Evolutionary conservation across 2,888 invertebrate genomes (phyloP).

Genomic region (Morpho helenor): DNA sequence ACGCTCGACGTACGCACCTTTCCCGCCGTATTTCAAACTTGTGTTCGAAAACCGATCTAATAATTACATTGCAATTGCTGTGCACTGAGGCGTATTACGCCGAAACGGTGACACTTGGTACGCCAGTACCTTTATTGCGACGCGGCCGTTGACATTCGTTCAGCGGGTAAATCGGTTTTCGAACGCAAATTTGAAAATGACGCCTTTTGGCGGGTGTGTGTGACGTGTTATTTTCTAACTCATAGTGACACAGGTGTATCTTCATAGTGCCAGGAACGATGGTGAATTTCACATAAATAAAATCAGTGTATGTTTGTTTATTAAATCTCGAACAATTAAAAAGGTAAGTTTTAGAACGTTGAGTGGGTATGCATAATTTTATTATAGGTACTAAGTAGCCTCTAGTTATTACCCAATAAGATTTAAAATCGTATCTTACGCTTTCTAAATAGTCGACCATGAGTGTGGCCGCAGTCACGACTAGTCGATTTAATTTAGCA

Average conservation of each 20-base stretch:
- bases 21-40: conserved; percentile 71
- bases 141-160: conserved; percentile 66
- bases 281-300: conserved; percentile 67
- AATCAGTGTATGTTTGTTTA: conserved; percentile 54
- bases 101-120: conserved; percentile 54
- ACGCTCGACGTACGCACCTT: conserved; percentile 66
- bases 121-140: conserved; percentile 65
- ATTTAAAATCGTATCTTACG: conserved; percentile 51
- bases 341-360: conserved; percentile 46
- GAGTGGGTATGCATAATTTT: conserved; percentile 37
- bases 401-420: conserved; percentile 52
- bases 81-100: conserved; percentile 61
- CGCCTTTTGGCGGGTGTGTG: conserved; percentile 61
- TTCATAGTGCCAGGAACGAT: conserved; percentile 63
- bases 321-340: conserved; percentile 42
- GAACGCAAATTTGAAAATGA: conserved; percentile 51
- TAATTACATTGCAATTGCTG: conserved; percentile 56
- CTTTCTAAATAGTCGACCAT: conserved; percentile 74
- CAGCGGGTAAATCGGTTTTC: conserved; percentile 45
- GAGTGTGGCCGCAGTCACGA: conserved; percentile 68
- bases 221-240: conserved; percentile 50
- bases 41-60: conserved; percentile 47
- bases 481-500: conserved; percentile 46
- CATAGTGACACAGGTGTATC: conserved; percentile 66
- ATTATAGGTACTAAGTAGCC: conserved; percentile 38